Conservation (phyloP, 1,140 invertebrate genomes). For the Anthonomus grandis region DNA sequence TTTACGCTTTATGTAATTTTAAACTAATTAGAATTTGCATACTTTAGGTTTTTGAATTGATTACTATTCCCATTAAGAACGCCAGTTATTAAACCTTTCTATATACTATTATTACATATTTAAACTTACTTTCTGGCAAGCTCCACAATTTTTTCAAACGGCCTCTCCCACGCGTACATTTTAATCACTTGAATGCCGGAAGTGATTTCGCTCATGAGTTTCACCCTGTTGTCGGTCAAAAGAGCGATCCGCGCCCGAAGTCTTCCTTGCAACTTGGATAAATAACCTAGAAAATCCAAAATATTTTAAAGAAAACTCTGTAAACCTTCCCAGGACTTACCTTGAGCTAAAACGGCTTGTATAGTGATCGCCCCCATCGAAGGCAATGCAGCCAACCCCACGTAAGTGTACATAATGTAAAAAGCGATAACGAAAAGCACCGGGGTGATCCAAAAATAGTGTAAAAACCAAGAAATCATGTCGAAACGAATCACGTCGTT, state of each 20-base stretch:
- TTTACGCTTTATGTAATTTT: too few species aligned
- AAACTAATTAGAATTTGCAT: too few species aligned
- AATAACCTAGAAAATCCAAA: slow-evolving; percentile 53
- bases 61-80: background rate
- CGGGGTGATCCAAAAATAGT: slow-evolving; percentile 72
- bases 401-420: slow-evolving; percentile 61
- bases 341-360: slow-evolving; percentile 64
- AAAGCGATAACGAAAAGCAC: slow-evolving; percentile 62
- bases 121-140: slow-evolving; percentile 54
- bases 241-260: slow-evolving; percentile 64
- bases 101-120: too few species aligned
- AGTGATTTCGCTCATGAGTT: slow-evolving; percentile 81
- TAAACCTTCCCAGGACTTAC: slow-evolving; percentile 41
- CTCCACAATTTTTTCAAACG: slow-evolving; percentile 66
- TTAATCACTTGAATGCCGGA: slow-evolving; percentile 73
- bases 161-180: slow-evolving; percentile 83
- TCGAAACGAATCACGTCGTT: slow-evolving; percentile 66
- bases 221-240: slow-evolving; percentile 74
- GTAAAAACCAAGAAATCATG: slow-evolving; percentile 52
- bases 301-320: background rate
- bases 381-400: slow-evolving; percentile 57
- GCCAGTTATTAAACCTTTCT: background rate
- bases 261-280: slow-evolving; percentile 63
- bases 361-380: slow-evolving; percentile 59
- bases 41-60: too few species aligned